Evolutionary conservation across 92 coral and sea anemone species (phyloP).

Genomic region (Zoanthus gigantus): DNA sequence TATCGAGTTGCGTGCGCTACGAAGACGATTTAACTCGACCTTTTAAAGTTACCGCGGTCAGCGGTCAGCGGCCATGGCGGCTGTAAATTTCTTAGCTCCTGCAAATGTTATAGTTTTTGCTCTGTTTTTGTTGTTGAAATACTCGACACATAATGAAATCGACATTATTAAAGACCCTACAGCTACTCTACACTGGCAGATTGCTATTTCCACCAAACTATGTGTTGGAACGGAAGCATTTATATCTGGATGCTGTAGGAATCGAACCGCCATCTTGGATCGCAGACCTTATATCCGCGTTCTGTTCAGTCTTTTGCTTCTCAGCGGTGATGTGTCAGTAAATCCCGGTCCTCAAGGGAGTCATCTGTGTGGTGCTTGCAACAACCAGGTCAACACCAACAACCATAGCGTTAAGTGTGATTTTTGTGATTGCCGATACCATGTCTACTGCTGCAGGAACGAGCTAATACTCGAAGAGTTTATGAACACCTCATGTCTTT

Average conservation of each 20-base stretch:
- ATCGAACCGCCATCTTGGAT: not conserved
- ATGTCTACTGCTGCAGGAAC: too few species aligned
- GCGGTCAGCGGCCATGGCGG: conserved; percentile 17
- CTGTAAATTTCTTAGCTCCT: conserved; percentile 11
- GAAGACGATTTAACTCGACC: too few species aligned
- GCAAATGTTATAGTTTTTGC: conserved; percentile 15
- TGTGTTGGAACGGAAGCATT: conserved; percentile 1
- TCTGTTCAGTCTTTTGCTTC: not conserved
- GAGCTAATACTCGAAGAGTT: too few species aligned
- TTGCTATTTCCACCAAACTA: not conserved
- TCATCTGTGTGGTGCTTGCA: too few species aligned
- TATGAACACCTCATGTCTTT: too few species aligned
- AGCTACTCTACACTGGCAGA: not conserved
- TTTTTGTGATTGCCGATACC: too few species aligned
- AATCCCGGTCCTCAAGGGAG: not conserved
- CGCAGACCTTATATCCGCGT: not conserved
- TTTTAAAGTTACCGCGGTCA: not conserved
- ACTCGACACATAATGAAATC: not conserved
- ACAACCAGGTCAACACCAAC: too few species aligned
- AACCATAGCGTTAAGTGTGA: too few species aligned
- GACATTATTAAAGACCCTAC: not conserved
- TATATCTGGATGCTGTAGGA: not conserved
- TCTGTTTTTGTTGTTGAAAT: conserved; percentile 3
- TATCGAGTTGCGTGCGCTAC: too few species aligned
- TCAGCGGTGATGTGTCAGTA: not conserved